phyloP scores from a whole-genome alignment of 2,113 vertebrate species.

The Collichthys lucidus region DNA sequence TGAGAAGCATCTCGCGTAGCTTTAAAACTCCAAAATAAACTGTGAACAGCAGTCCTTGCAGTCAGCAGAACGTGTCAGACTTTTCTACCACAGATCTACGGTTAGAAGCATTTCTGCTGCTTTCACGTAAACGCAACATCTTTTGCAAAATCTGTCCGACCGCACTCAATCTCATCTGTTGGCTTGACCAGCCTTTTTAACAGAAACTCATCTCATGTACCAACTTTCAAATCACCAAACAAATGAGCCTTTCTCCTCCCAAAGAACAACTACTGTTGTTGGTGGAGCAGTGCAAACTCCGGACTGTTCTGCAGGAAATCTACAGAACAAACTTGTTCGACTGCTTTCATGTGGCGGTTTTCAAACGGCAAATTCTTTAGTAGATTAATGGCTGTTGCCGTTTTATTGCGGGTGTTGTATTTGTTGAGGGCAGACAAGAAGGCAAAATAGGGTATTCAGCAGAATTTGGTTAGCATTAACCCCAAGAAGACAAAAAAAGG shows the following conservation, averaged over 20 bases:
- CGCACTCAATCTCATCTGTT: neutral
- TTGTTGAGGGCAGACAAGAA: conserved; percentile 2
- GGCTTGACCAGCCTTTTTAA: neutral
- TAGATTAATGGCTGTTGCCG: neutral
- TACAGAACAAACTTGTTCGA: neutral
- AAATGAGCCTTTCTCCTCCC: neutral
- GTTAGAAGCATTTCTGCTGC: neutral
- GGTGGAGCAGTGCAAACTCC: neutral
- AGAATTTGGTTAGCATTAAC: conserved; percentile 17
- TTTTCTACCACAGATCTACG: neutral
- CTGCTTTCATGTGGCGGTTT: neutral
- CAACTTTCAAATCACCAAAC: neutral
- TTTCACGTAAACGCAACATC: neutral
- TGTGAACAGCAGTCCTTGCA: neutral
- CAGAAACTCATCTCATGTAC: neutral
- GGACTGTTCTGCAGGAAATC: neutral
- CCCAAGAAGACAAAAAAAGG: conserved; percentile 7
- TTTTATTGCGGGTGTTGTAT: neutral
- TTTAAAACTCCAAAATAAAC: neutral
- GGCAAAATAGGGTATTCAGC: conserved; percentile 8
- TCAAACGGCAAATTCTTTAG: neutral
- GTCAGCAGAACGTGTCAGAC: neutral
- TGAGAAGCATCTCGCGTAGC: neutral
- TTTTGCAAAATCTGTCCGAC: neutral
- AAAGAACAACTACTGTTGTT: neutral